Conservation (phyloP, 1,140 invertebrate genomes). For the Sitobion miscanthi region DNA sequence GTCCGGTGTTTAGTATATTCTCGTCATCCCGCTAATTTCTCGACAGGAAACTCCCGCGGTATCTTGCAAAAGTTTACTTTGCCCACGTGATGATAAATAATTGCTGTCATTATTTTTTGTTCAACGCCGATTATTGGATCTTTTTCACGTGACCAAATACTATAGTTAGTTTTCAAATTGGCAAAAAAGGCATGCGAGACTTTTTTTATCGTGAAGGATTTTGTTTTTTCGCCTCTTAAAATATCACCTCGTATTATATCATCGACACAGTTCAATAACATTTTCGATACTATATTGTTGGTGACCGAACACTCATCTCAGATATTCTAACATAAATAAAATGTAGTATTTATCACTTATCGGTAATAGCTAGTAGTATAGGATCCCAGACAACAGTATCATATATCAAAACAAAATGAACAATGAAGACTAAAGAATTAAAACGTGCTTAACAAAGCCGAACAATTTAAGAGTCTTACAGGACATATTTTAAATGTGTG, state of each 20-base stretch:
- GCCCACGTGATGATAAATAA: not conserved
- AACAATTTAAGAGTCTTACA: no score
- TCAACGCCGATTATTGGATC: not conserved
- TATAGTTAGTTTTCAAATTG: not conserved
- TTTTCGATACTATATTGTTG: not conserved
- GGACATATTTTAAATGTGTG: no score
- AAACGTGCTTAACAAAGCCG: no score
- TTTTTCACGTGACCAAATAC: not conserved
- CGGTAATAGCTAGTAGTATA: no score
- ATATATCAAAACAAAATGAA: no score
- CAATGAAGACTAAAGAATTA: no score
- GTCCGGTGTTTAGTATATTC: not conserved
- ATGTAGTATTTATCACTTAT: not conserved
- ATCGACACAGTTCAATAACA: not conserved
- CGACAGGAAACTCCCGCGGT: not conserved
- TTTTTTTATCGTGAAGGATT: not conserved
- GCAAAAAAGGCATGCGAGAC: not conserved
- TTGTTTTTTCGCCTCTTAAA: not conserved
- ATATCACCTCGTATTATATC: not conserved
- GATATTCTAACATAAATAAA: not conserved
- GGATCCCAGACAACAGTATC: no score
- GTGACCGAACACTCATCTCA: not conserved
- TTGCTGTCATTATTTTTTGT: not conserved
- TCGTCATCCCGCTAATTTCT: not conserved
- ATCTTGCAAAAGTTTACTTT: not conserved